phyloP scores from a whole-genome alignment of 2,888 invertebrate genomes.

The Homarus gammarus region DNA sequence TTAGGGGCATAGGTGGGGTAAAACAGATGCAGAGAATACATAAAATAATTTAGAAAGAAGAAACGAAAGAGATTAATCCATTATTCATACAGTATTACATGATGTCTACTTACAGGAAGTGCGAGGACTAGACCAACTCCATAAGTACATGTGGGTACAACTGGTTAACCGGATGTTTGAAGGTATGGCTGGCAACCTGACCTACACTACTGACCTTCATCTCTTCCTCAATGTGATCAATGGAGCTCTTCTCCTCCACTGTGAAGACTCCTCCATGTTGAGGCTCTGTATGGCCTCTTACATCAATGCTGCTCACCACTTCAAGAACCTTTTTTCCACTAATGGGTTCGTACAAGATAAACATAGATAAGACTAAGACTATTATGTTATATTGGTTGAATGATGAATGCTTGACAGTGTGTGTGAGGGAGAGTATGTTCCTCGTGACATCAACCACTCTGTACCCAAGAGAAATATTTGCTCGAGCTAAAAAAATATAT shows the following conservation, averaged over 20 bases:
- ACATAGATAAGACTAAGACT: background rate
- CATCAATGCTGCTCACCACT: constrained; percentile 98
- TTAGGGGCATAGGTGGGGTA: background rate
- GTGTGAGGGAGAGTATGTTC: too few species aligned
- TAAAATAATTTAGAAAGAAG: too few species aligned
- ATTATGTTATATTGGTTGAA: too few species aligned
- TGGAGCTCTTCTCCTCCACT: constrained; percentile 96
- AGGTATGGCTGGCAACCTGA: constrained; percentile 98
- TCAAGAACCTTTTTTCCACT: constrained; percentile 98
- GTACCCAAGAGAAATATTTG: too few species aligned
- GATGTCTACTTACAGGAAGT: constrained; percentile 85
- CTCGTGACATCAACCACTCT: too few species aligned
- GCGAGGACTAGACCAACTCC: constrained; percentile 94
- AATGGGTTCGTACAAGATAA: constrained; percentile 86
- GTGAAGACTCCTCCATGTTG: constrained; percentile 96
- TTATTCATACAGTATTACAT: background rate
- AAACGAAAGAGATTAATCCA: too few species aligned
- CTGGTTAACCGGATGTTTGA: constrained; percentile 97
- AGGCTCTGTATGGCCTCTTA: constrained; percentile 96
- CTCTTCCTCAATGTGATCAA: constrained; percentile 98
- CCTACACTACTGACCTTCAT: constrained; percentile 97
- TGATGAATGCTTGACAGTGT: too few species aligned
- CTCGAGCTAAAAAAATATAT: too few species aligned
- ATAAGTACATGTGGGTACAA: constrained; percentile 99
- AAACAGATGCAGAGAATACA: background rate